A percentile compares a stretch with the other conserved stretches of the same genome.
Conservation (phyloP, 2,113 vertebrate species). For the Eonycteris spelaea region DNA sequence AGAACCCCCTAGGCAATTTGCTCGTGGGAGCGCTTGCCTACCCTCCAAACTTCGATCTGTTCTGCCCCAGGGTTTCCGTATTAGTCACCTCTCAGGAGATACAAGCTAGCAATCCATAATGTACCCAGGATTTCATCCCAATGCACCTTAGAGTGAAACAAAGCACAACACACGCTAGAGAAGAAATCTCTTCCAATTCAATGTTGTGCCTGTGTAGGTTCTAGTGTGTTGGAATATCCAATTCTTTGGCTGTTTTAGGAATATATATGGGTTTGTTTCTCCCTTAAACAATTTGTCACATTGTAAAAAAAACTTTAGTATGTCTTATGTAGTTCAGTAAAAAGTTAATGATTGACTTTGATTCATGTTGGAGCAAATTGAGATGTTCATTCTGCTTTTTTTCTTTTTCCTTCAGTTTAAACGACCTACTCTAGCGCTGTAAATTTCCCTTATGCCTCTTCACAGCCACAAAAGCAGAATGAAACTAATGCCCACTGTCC, state of each 20-base stretch:
- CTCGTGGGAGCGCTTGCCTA: background rate
- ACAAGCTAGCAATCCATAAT: background rate
- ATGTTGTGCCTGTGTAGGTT: background rate
- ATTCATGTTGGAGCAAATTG: background rate
- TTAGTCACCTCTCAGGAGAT: background rate
- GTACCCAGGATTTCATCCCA: background rate
- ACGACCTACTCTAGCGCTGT: background rate
- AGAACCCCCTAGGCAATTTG: background rate
- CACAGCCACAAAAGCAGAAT: background rate
- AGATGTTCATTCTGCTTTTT: background rate
- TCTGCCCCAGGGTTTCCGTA: background rate
- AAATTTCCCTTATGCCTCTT: background rate
- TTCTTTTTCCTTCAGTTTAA: background rate
- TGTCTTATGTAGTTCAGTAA: background rate
- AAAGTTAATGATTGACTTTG: constrained; percentile 18
- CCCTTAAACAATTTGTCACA: background rate
- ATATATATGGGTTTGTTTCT: background rate
- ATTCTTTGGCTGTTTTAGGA: background rate
- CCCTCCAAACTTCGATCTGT: background rate
- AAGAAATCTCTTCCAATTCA: constrained; percentile 12
- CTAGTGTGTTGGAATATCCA: background rate
- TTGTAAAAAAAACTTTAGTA: background rate
- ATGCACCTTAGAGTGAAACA: background rate
- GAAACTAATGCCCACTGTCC: background rate
- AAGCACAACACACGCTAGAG: background rate